A percentile compares a stretch with the other conserved stretches of the same genome.
Conservation (phyloP, 2,797 vertebrate genomes). For the Phaenicophaeus curvirostris region DNA sequence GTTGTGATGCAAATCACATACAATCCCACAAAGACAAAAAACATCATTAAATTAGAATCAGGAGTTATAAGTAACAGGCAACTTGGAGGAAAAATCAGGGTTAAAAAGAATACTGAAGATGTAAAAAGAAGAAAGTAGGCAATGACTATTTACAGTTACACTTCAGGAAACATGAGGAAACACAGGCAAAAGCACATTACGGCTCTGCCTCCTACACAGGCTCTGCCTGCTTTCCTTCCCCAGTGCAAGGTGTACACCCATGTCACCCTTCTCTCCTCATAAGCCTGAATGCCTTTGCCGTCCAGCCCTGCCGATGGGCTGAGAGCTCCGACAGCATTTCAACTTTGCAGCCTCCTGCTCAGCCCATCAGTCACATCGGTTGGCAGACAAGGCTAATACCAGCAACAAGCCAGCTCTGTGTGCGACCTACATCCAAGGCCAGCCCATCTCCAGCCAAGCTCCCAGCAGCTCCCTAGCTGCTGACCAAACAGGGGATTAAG, state of each 20-base stretch:
- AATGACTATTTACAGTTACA: background rate
- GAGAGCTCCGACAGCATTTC: background rate
- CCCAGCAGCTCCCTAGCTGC: background rate
- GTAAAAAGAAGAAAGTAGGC: background rate
- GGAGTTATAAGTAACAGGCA: background rate
- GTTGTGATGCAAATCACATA: slow-evolving; percentile 35
- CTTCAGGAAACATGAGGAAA: background rate
- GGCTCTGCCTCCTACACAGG: rapidly evolving
- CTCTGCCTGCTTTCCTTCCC: background rate
- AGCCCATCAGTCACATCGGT: rapidly evolving
- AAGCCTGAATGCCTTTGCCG: rapidly evolving
- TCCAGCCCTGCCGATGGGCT: background rate
- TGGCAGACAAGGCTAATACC: background rate
- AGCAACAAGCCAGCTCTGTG: background rate
- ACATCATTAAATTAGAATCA: slow-evolving; percentile 41
- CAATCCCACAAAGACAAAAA: background rate
- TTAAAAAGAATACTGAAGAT: background rate
- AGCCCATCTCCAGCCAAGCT: background rate
- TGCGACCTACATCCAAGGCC: background rate
- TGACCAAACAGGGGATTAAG: slow-evolving; percentile 1
- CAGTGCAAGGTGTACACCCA: rapidly evolving
- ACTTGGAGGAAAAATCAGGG: background rate
- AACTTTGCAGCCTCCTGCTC: background rate
- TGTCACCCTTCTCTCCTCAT: rapidly evolving
- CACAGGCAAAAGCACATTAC: rapidly evolving